Evolutionary conservation across 2,797 vertebrate genomes (phyloP), one percentile per base, ranked within the genome.

Genomic region (Pipistrellus pipistrellus): DNA sequence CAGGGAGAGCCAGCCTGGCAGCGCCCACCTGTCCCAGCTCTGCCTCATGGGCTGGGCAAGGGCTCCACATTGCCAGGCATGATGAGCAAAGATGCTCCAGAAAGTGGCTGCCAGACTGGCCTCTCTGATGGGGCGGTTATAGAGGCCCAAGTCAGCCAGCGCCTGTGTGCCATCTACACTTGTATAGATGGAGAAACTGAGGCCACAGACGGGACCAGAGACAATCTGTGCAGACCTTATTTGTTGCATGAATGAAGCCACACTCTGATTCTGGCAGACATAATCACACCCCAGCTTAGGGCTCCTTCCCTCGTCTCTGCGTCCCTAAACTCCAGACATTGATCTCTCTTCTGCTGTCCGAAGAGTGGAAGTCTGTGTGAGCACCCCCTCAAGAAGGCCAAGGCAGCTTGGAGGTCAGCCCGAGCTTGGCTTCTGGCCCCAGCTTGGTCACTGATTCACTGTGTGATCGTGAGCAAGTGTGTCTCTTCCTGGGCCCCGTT

Each of bases 131-230:
- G 25, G 27, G 48, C 41, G 27, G 48, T 62, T 11, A 2, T 2
- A 95, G 68, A 69, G 62, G 7, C 11, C 30, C 25, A 23, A 15
- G 59, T n/a, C 23, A 62, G 75, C 18, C 38, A 41, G 35, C 38
- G 51, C 25, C 66, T 57, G 15, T 27, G 21, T 8, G 15, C 38
- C 32, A 51, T 21, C 55, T 84, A 20, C 30, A 32, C 2, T 27
- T 53, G 23, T 35, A 44, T 20, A 85, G 72, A 64, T 25, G 38
- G 91, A 92, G 91, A 87, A 55, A 68, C 53, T 27, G 83, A 95
- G 76, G 84, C 51, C 38, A 12, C 44, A 41, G 44, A 30, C 9
- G 17, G 44, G 59, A 13, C 57, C 57, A 12, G 72, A 78, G 73
- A 64, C 23, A 9, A 53, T 71, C 84, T 62, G 62, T 41, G 53